These are phyloP conservation scores for Cephus nigrinus DNA, from an alignment of 2,888 invertebrate genomes.

Conservation along the genomic window DNA sequence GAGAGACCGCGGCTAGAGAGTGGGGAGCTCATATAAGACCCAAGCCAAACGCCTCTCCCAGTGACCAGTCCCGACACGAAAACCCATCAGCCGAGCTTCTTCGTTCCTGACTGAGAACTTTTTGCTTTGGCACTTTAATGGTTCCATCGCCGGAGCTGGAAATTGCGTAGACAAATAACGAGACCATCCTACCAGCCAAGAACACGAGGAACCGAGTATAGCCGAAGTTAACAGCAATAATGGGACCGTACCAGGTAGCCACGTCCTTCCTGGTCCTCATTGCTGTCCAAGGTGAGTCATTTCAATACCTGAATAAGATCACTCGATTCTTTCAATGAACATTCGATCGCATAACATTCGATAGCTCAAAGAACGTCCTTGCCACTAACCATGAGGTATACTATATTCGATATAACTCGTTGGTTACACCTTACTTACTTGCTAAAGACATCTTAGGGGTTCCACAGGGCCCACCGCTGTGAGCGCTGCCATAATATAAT, in stretches of 20 bases:
- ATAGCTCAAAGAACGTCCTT: not conserved
- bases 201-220: not conserved
- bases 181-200: not conserved
- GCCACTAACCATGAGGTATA: not conserved
- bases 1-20: constrained; percentile 52
- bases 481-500: not conserved
- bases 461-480: not conserved
- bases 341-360: not conserved
- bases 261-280: constrained; percentile 54
- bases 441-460: not conserved
- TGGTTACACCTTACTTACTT: not conserved
- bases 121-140: constrained; percentile 10
- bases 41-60: constrained; percentile 64
- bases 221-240: constrained; percentile 30
- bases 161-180: not conserved
- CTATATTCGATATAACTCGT: not conserved
- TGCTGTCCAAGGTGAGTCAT: constrained; percentile 55
- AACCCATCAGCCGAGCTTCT: constrained; percentile 63
- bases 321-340: not conserved
- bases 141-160: constrained; percentile 9
- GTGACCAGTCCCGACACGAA: constrained; percentile 65
- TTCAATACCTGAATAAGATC: not conserved
- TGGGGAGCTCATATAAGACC: constrained; percentile 65
- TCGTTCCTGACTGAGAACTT: constrained; percentile 37
- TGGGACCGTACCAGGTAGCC: constrained; percentile 50